Base-by-base conservation (phyloP, 2,888 invertebrate genomes). In the Xestia c-nigrum region DNA sequence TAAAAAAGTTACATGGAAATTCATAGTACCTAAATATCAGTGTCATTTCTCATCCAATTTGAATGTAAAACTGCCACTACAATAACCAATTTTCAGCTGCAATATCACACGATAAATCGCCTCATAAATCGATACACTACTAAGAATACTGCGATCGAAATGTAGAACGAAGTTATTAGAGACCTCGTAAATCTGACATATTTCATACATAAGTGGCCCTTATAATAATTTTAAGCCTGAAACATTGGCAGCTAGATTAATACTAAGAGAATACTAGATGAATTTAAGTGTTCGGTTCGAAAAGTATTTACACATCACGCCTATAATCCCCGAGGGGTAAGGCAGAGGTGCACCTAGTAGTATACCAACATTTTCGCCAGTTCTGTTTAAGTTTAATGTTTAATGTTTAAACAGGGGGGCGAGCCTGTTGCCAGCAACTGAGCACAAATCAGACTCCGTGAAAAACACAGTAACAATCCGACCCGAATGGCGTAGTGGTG, bases 161-260 rank as follows among this genome's bases (percentile, higher is more conserved):
- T 59, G 19, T 76, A 66, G 63, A 77, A 69, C 68, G 72, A 83
- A 72, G 81, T 72, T 74, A 72, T 76, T 75, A 79, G 14, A 59
- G 67, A 76, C 68, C 24, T 70, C 59, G 50, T 77, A 72, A 78
- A 81, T 76, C 75, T 76, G 71, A 61, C 67, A 68, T 83, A 72
- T 84, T 83, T 80, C 75, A 76, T 65, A 66, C 55, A 40, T 65
- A 85, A 85, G 83, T 85, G 83, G 61, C 82, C 65, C 66, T 85
- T 89, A 74, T 78, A 79, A 80, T 76, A 72, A 85, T 85, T 85
- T 76, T 81, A 84, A 80, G 80, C 43, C 31, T n/a, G 43, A 72
- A 72, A 75, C n/a, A 71, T n/a, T 40, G 71, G 47, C 57, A 46
- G 63, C 43, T 67, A 46, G 40, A 78, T 75, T 63, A 43, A 43